Percentiles rank a stretch among this genome's conserved stretches.
These are phyloP conservation scores for Hydrotaea diabolus DNA, from an alignment of 2,888 invertebrate species.

Conservation along the genomic window DNA sequence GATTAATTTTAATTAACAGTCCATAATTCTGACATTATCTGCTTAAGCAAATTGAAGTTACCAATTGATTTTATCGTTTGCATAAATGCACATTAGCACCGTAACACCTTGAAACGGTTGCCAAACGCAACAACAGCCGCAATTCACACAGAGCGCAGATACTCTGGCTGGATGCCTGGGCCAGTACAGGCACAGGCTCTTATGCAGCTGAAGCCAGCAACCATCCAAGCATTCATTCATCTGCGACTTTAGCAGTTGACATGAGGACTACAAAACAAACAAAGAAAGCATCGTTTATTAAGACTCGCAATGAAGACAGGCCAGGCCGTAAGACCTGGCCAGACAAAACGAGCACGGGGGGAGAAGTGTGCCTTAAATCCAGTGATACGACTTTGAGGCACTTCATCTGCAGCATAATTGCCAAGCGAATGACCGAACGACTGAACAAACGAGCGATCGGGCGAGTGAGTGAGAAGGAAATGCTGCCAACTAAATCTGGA, in stretches of 20 bases:
- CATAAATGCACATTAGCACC: slow-evolving; percentile 67
- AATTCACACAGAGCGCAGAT: background rate
- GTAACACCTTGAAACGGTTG: slow-evolving; percentile 65
- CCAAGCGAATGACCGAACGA: background rate
- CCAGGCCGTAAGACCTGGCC: background rate
- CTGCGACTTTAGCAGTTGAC: slow-evolving; percentile 37
- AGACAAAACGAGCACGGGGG: background rate
- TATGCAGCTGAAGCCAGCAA: slow-evolving; percentile 37
- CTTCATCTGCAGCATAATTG: background rate
- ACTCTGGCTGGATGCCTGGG: slow-evolving; percentile 28
- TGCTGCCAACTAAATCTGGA: background rate
- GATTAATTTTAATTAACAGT: slow-evolving; percentile 67
- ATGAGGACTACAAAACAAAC: slow-evolving; percentile 15
- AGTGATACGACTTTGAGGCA: slow-evolving; percentile 20
- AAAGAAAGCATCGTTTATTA: slow-evolving; percentile 53
- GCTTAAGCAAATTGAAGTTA: slow-evolving; percentile 68
- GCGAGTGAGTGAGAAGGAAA: background rate
- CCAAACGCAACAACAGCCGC: background rate
- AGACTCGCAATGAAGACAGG: slow-evolving; percentile 12
- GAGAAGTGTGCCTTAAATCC: slow-evolving; percentile 42
- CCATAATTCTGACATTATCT: slow-evolving; percentile 67
- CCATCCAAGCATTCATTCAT: background rate
- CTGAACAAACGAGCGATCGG: no score
- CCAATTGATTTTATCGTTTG: slow-evolving; percentile 68
- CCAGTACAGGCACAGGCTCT: slow-evolving; percentile 42